Evolutionary conservation across 2,113 vertebrate species (phyloP).

Genomic region (Gyps fulvus): DNA sequence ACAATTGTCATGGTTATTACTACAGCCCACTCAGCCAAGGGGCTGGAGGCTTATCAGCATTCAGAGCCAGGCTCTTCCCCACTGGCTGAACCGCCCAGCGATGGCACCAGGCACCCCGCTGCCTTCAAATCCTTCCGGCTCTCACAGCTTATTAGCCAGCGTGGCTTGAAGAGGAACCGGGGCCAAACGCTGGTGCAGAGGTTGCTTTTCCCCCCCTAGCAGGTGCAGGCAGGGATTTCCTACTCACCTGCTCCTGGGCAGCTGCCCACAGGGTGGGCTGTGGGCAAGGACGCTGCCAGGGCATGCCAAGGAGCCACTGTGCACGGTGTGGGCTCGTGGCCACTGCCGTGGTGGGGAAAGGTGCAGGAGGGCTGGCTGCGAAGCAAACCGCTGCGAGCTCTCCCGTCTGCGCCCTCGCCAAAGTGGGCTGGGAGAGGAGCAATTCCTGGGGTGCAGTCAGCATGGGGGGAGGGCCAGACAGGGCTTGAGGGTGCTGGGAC

Average conservation of each 20-base stretch:
- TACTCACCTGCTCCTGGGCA: not conserved
- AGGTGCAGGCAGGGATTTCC: not conserved
- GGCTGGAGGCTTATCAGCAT: conserved; percentile 10
- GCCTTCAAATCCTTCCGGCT: conserved; percentile 60
- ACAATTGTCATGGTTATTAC: conserved; percentile 51
- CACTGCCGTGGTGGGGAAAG: not conserved
- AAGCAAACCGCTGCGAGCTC: not conserved
- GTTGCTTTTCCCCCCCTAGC: not conserved
- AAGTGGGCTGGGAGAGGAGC: not conserved
- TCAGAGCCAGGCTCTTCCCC: not conserved
- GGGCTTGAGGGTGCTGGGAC: not conserved
- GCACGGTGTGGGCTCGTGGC: not conserved
- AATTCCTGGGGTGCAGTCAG: not conserved
- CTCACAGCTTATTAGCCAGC: not conserved
- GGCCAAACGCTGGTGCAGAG: not conserved
- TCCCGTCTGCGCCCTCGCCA: accelerated
- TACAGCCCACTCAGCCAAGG: not conserved
- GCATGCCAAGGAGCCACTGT: not conserved
- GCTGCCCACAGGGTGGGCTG: not conserved
- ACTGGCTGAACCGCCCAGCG: not conserved
- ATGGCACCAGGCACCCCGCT: not conserved
- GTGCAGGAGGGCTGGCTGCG: not conserved
- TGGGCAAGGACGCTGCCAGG: accelerated
- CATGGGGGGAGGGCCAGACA: not conserved
- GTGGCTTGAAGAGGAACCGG: not conserved